Evolutionary conservation across 2,888 invertebrate species (phyloP).

Genomic region (Belgica antarctica): DNA sequence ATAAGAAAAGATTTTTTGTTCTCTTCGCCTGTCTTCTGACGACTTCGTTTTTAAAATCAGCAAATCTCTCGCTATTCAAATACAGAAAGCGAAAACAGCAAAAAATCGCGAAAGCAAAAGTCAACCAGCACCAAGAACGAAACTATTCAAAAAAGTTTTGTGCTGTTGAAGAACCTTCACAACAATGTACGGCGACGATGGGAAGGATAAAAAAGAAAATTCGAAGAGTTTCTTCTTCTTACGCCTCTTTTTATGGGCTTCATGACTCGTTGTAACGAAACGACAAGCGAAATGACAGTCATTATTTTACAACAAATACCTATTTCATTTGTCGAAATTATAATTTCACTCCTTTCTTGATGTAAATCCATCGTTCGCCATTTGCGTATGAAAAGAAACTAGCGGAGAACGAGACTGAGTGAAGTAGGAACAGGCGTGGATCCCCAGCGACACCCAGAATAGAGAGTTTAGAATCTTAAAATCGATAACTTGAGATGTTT

Average conservation of each 20-base stretch:
- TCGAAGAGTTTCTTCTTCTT: slow-evolving; percentile 26
- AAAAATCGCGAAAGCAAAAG: slow-evolving; percentile 14
- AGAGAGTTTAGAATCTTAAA: too few relatives aligned
- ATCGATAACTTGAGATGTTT: too few relatives aligned
- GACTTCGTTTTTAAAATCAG: slow-evolving; percentile 16
- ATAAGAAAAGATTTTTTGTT: slow-evolving; percentile 19
- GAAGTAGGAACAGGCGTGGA: neutral
- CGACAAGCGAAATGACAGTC: slow-evolving; percentile 42
- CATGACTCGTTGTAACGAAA: slow-evolving; percentile 27
- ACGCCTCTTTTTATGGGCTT: too few relatives aligned
- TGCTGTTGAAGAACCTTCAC: neutral
- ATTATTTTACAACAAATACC: slow-evolving; percentile 33
- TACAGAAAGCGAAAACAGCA: slow-evolving; percentile 16
- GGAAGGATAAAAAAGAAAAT: slow-evolving; percentile 23
- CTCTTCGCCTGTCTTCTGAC: slow-evolving; percentile 19
- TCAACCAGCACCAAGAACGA: slow-evolving; percentile 26
- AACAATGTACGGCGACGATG: neutral
- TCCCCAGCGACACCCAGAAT: too few relatives aligned
- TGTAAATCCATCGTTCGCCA: too few relatives aligned
- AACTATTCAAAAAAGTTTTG: too few relatives aligned
- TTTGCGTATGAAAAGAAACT: neutral
- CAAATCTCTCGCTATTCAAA: slow-evolving; percentile 28
- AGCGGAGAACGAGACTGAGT: neutral
- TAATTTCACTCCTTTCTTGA: too few relatives aligned
- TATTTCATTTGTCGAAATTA: slow-evolving; percentile 22